Evolutionary conservation across 2,113 vertebrate species (phyloP).

Genomic region (Eptatretus burgeri): DNA sequence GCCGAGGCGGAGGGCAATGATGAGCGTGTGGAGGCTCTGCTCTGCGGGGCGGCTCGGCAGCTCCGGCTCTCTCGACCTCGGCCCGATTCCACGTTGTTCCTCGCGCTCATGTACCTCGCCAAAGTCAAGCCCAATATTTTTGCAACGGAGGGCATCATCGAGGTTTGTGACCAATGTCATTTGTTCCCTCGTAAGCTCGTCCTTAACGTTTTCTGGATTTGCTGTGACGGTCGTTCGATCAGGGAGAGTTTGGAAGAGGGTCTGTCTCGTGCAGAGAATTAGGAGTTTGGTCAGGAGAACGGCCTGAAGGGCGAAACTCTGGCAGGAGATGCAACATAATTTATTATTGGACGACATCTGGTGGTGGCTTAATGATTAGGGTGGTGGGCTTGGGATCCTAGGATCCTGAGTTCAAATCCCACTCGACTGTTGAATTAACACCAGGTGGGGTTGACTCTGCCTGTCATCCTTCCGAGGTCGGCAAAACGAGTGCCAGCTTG

Average conservation of each 20-base stretch:
- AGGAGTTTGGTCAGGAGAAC: not conserved
- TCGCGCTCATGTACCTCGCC: constrained; percentile 86
- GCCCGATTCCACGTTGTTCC: constrained; percentile 54
- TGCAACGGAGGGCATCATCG: constrained; percentile 76
- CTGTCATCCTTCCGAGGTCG: no score
- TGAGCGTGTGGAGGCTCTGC: constrained; percentile 55
- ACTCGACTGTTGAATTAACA: no score
- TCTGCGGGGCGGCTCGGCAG: constrained; percentile 72
- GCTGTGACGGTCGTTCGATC: not conserved
- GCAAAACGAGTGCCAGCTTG: no score
- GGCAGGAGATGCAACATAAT: no score
- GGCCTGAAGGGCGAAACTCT: no score
- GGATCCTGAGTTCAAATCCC: no score
- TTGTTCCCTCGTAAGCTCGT: not conserved
- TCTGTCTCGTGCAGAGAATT: not conserved
- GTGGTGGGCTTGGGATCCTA: no score
- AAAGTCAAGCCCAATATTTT: constrained; percentile 98
- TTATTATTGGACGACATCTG: no score
- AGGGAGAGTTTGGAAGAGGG: not conserved
- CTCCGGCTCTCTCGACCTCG: constrained; percentile 73
- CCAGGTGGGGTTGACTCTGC: no score
- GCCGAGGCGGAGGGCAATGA: constrained; percentile 68
- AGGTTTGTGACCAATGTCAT: constrained; percentile 22
- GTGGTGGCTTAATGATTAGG: no score
- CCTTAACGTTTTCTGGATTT: not conserved